phyloP scores from a whole-genome alignment of 1,140 invertebrate genomes.

The Zaprionus nigranus region DNA sequence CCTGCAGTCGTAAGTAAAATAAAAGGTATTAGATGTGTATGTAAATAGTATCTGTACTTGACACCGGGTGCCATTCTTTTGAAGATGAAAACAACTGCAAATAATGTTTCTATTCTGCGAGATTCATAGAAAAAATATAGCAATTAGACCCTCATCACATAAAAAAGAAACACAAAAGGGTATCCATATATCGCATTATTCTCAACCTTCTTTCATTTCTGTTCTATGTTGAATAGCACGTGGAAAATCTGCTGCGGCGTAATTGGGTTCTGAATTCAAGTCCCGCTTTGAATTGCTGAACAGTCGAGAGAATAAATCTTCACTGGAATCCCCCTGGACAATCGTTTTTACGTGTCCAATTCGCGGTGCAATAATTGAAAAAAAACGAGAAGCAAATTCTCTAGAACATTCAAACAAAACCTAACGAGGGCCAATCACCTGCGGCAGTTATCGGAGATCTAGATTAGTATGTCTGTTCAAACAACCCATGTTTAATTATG shows the following conservation, averaged over 20 bases:
- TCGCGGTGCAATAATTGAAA: constrained; percentile 18
- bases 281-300: constrained; percentile 8
- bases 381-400: constrained; percentile 1
- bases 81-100: background rate
- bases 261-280: constrained; percentile 40
- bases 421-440: constrained; percentile 12
- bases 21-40: background rate
- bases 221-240: background rate
- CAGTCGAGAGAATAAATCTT: constrained; percentile 4
- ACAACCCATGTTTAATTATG: background rate
- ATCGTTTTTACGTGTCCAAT: constrained; percentile 1
- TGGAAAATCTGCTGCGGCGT: constrained; percentile 12
- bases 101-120: background rate
- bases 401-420: background rate
- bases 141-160: background rate
- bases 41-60: background rate
- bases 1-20: background rate
- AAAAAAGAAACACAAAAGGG: background rate
- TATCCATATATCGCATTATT: background rate
- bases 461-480: background rate
- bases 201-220: background rate
- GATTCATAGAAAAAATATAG: no score
- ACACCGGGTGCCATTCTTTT: background rate
- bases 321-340: background rate
- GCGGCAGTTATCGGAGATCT: background rate